A percentile compares a stretch with the other conserved stretches of the same genome.
phyloP scores from a whole-genome alignment of 2,113 vertebrate species.

The Psephotus haematonotus region DNA sequence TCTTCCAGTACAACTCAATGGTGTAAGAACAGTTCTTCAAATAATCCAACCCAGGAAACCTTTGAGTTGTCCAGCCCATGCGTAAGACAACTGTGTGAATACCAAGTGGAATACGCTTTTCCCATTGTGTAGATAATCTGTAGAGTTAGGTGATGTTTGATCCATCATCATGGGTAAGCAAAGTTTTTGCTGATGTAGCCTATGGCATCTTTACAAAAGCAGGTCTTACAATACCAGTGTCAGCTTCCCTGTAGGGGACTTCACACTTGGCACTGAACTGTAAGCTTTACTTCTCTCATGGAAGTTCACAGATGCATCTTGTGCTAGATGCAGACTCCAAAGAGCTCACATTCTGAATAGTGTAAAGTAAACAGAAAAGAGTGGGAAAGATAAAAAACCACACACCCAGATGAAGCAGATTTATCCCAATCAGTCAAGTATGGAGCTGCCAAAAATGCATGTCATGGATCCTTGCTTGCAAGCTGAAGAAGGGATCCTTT shows the following conservation, averaged over 20 bases:
- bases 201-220: neutral
- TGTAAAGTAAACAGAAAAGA: neutral
- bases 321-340: neutral
- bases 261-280: neutral
- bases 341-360: neutral
- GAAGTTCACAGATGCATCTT: neutral
- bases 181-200: neutral
- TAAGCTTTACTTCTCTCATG: neutral
- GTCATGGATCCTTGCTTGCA: neutral
- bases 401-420: neutral
- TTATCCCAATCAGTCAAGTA: neutral
- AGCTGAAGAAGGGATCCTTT: neutral
- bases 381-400: neutral
- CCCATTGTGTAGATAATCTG: neutral
- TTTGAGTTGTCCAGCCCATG: neutral
- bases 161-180: neutral
- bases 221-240: neutral
- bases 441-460: neutral
- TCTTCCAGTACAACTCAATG: neutral
- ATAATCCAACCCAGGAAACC: neutral
- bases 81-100: neutral
- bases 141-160: neutral
- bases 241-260: neutral
- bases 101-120: neutral
- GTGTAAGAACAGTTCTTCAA: neutral